These are phyloP conservation scores for Fundulus diaphanus DNA, from an alignment of 2,797 vertebrate genomes.

Conservation along the genomic window DNA sequence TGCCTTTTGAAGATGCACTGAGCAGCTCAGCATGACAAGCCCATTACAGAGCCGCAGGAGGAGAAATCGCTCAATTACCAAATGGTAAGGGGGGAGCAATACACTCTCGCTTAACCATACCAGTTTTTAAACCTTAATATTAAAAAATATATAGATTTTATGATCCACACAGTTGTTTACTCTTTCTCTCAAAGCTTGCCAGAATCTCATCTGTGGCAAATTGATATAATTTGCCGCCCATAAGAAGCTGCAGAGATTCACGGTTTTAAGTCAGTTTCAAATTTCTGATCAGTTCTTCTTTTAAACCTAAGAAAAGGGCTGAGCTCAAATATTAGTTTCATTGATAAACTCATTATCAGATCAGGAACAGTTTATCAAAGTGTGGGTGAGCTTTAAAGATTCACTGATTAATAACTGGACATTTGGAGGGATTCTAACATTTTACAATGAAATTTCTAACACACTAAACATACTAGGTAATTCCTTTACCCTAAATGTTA, in stretches of 20 bases:
- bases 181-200: neutral
- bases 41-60: conserved; percentile 68
- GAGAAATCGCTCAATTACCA: conserved; percentile 66
- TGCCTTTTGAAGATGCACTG: conserved; percentile 80
- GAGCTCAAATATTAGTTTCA: neutral
- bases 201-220: neutral
- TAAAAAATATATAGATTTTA: conserved; percentile 34
- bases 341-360: neutral
- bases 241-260: neutral
- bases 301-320: neutral
- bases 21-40: conserved; percentile 79
- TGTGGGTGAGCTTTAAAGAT: neutral
- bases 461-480: neutral
- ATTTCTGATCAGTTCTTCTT: neutral
- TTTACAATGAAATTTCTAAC: neutral
- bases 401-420: neutral
- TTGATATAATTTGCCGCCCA: neutral
- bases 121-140: conserved; percentile 47
- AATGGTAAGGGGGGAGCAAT: conserved; percentile 52
- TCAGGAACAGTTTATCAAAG: neutral
- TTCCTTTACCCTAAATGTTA: neutral
- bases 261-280: neutral
- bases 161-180: conserved; percentile 5
- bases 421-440: too few relatives aligned
- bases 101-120: conserved; percentile 51